Evolutionary conservation across 64 coral and sea anemone species (phyloP).

Genomic region (Stichodactyla helianthus): DNA sequence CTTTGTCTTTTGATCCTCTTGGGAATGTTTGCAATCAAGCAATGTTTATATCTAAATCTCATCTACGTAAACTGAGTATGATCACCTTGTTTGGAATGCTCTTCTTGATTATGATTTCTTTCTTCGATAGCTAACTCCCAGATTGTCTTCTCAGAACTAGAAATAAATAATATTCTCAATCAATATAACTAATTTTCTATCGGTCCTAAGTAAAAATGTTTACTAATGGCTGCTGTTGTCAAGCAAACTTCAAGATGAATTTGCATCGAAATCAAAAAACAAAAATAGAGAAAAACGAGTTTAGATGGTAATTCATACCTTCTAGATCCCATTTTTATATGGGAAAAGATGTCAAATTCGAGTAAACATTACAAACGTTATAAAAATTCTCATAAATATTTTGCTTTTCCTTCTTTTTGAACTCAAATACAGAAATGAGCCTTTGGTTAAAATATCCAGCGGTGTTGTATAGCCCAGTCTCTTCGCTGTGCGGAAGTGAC

Average conservation of each 20-base stretch:
- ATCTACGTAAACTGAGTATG: neutral
- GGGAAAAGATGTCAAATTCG: neutral
- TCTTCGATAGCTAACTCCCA: conserved; percentile 92
- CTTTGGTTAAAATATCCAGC: neutral
- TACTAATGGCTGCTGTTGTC: conserved; percentile 23
- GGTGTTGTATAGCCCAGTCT: neutral
- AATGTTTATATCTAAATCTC: neutral
- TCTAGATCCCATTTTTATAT: neutral
- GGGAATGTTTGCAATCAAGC: no score
- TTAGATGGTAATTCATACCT: neutral
- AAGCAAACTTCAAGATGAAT: neutral
- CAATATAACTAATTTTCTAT: no score
- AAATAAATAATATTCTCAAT: no score
- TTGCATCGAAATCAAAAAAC: neutral
- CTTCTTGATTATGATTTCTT: conserved; percentile 12
- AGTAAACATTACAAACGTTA: neutral
- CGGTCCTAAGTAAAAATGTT: neutral
- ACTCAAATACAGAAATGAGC: neutral
- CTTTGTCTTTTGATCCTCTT: no score
- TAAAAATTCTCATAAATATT: neutral
- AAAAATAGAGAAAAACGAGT: neutral
- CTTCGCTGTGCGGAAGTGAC: neutral
- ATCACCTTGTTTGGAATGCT: conserved; percentile 3
- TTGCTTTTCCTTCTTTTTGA: neutral
- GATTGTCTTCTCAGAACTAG: conserved; percentile 78